A percentile compares a stretch with the other conserved stretches of the same genome.
Evolutionary conservation across 2,113 vertebrate species (phyloP).

Genomic region (Hucho hucho): DNA sequence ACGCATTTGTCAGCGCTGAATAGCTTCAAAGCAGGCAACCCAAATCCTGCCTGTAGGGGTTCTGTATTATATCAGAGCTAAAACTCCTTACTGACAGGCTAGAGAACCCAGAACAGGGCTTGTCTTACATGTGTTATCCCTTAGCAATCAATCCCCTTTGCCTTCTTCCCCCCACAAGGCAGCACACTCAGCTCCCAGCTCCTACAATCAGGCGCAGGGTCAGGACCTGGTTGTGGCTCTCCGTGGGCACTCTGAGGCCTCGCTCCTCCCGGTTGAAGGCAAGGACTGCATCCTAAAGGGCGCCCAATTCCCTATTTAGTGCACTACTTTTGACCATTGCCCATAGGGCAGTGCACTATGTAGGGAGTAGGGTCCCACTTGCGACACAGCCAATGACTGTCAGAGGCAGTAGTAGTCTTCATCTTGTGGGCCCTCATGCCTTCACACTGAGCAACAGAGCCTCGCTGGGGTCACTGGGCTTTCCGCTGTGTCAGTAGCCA

Average conservation of each 20-base stretch:
- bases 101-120: constrained; percentile 48
- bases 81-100: constrained; percentile 67
- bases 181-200: constrained; percentile 21
- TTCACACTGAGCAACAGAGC: background rate
- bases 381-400: background rate
- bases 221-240: constrained; percentile 27
- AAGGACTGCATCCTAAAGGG: background rate
- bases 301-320: too few relatives aligned
- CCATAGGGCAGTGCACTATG: too few relatives aligned
- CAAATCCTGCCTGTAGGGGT: constrained; percentile 12
- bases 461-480: constrained; percentile 3
- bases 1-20: constrained; percentile 20
- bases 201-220: constrained; percentile 48
- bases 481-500: constrained; percentile 9
- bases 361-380: too few relatives aligned
- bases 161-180: constrained; percentile 10
- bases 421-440: constrained; percentile 2
- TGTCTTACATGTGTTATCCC: constrained; percentile 69
- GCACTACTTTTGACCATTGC: too few relatives aligned
- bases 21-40: background rate
- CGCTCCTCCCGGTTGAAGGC: constrained; percentile 1
- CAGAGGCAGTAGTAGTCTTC: constrained; percentile 1
- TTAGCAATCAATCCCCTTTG: constrained; percentile 55
- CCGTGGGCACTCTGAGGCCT: background rate
- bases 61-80: constrained; percentile 50